Base-by-base conservation (phyloP, 2,888 invertebrate species). In the Hypomecis punctinalis region DNA sequence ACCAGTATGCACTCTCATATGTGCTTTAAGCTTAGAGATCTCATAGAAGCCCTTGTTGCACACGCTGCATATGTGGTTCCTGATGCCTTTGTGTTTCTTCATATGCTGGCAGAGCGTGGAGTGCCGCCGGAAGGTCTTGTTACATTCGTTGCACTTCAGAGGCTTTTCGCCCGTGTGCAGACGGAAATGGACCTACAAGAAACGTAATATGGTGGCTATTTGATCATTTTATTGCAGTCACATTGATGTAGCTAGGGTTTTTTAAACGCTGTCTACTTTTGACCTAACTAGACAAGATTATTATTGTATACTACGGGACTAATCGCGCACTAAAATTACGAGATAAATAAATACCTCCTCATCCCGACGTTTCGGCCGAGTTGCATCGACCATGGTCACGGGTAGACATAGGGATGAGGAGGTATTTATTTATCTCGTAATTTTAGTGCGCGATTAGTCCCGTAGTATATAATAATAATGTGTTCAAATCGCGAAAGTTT, bases 141-240 rank as follows among this genome's bases (percentile, higher is more conserved):
- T 88, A 77, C 93, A 93, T 69, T 93, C 93, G 0, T 84, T 76
- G 68, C 93, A 93, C 63, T 91, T 93, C 0, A 93, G 80, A 0
- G 93, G 93, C 74, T 93, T 93, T 75, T 93, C 93, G 11, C 93
- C 93, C 0, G 93, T 93, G 77, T 93, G 93, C 58, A 93, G 79
- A 0, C 93, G 85, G 79, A 93, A 92, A 69, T 93, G 93, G 0
- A 93, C 93, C 93, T 93, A 60, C 11, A 5, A 40, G 49, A 13
- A n/a, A 35, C 35, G 35, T 23, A 10, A 7, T 43, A 47, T 37
- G 7, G 55, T 10, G 40, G 36, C 47, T 48, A 39, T 13, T 39
- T 10, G 13, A 13, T 13, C 4, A 40, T 37, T 49, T 49, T 49
- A 49, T 5, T 10, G 33, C 5, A 46, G 8, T 7, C 8, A 45